Percentiles rank a stretch among this genome's conserved stretches.
phyloP scores from a whole-genome alignment of 2,797 vertebrate species.

The Loriculus beryllinus region DNA sequence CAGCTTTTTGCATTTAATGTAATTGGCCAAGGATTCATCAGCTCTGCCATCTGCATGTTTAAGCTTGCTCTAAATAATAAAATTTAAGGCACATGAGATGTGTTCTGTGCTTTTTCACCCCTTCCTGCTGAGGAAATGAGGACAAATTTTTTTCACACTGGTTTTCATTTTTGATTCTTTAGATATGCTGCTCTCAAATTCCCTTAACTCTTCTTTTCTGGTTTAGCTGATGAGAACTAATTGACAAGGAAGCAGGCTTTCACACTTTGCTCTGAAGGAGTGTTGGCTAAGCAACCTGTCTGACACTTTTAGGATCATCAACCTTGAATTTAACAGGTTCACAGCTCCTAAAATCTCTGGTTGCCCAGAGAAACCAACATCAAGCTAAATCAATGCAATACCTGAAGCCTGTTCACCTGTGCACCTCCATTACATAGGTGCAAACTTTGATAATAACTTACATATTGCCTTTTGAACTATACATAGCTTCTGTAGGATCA shows the following conservation, averaged over 20 bases:
- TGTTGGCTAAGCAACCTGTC: background rate
- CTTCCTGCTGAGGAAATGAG: background rate
- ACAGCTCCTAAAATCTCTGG: background rate
- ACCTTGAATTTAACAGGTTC: background rate
- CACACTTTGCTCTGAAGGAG: background rate
- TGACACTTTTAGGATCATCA: background rate
- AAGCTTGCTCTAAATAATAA: background rate
- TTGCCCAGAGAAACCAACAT: background rate
- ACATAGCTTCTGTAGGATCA: background rate
- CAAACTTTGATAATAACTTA: background rate
- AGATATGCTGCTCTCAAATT: background rate
- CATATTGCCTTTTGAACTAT: background rate
- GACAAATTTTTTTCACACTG: background rate
- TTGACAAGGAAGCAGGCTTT: background rate
- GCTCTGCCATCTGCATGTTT: background rate
- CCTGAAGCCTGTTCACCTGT: background rate
- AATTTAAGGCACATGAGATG: rapidly evolving
- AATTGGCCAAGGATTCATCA: background rate
- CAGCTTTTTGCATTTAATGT: background rate
- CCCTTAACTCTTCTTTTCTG: background rate
- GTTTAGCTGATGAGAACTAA: background rate
- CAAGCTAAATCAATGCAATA: background rate
- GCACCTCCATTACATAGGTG: background rate
- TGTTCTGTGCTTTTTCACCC: background rate
- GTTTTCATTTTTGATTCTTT: background rate